Conservation (phyloP, 2,113 vertebrate genomes). For the Bucco capensis region DNA sequence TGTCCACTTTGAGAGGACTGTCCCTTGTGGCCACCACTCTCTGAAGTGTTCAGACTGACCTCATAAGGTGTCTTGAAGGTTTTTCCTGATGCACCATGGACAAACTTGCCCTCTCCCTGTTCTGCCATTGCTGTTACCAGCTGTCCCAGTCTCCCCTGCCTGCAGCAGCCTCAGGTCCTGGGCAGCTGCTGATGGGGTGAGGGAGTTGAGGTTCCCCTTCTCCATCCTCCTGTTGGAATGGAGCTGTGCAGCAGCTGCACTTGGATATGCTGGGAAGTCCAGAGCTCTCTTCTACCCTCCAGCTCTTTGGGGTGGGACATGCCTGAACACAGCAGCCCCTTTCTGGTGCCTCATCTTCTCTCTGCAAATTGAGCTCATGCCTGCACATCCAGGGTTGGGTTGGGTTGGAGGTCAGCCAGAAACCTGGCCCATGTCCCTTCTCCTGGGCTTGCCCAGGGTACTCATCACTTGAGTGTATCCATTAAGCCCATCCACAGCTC, state of each 20-base stretch:
- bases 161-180: not conserved
- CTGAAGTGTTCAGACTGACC: not conserved
- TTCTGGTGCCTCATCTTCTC: not conserved
- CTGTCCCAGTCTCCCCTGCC: not conserved
- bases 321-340: fast-evolving
- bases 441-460: not conserved
- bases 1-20: not conserved
- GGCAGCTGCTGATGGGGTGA: not conserved
- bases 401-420: not conserved
- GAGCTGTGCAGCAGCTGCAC: not conserved
- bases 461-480: fast-evolving
- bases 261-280: not conserved
- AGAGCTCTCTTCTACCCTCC: not conserved
- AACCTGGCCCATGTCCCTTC: fast-evolving
- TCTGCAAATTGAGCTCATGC: fast-evolving
- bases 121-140: not conserved
- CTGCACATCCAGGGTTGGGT: not conserved
- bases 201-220: not conserved
- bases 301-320: fast-evolving
- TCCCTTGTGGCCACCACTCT: not conserved
- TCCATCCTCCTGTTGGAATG: not conserved
- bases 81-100: not conserved
- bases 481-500: fast-evolving
- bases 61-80: fast-evolving
- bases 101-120: not conserved